These are phyloP conservation scores for Ochotona princeps DNA, from an alignment of 2,113 vertebrate species.

Conservation along the genomic window DNA sequence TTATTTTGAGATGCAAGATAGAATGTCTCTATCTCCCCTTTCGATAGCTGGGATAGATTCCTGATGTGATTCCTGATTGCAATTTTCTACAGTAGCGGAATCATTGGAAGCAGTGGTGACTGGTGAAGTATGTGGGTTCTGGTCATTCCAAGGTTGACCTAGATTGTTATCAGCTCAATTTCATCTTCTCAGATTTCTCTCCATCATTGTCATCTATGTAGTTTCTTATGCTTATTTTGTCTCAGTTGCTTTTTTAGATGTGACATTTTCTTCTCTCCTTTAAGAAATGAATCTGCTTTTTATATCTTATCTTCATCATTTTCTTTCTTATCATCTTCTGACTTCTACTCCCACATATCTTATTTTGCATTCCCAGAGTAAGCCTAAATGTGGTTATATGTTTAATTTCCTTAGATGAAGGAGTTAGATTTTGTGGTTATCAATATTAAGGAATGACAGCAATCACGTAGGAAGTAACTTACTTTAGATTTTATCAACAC, in stretches of 20 bases:
- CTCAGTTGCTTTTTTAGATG: neutral
- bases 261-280: neutral
- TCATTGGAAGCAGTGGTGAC: too few species aligned
- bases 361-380: neutral
- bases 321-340: neutral
- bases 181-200: neutral
- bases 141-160: too few species aligned
- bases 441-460: neutral
- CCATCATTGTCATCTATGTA: neutral
- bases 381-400: neutral
- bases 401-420: neutral
- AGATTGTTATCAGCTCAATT: too few species aligned
- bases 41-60: too few species aligned
- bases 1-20: too few species aligned
- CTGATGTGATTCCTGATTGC: too few species aligned
- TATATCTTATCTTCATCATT: neutral
- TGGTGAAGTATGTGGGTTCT: too few species aligned
- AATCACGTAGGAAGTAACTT: neutral
- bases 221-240: neutral
- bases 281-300: neutral
- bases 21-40: too few species aligned
- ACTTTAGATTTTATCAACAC: neutral
- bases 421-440: neutral
- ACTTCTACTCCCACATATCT: neutral
- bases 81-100: too few species aligned